Percentiles rank a stretch among this genome's conserved stretches.
Conservation (phyloP, 2,113 vertebrate genomes). For the Nerophis ophidion region DNA sequence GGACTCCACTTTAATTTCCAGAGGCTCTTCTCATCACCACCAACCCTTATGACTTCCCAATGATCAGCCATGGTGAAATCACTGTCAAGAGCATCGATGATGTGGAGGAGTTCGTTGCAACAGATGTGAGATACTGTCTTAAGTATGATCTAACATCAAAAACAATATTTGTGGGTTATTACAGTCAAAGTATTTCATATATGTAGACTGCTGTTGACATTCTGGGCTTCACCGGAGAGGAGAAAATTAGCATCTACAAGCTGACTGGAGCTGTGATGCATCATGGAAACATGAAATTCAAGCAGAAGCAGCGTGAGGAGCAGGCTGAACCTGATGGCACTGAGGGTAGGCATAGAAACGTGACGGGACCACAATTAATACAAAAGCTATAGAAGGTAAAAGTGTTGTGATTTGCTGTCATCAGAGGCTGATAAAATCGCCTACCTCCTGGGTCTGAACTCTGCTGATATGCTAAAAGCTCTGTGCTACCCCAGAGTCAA, state of each 20-base stretch:
- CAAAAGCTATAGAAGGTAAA: not conserved
- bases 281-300: slow-evolving; percentile 68
- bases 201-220: slow-evolving; percentile 69
- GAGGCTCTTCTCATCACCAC: slow-evolving; percentile 63
- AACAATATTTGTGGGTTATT: not conserved
- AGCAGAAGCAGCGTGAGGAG: slow-evolving; percentile 68
- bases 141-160: not conserved
- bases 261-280: slow-evolving; percentile 83
- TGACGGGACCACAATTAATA: not conserved
- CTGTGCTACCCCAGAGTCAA: slow-evolving; percentile 70
- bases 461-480: slow-evolving; percentile 73
- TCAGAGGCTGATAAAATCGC: slow-evolving; percentile 59
- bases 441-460: slow-evolving; percentile 76
- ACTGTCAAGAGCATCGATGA: slow-evolving; percentile 64
- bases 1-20: slow-evolving; percentile 28
- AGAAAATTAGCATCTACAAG: slow-evolving; percentile 81
- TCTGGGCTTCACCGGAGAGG: slow-evolving; percentile 76
- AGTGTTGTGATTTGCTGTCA: not conserved
- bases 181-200: not conserved
- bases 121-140: slow-evolving; percentile 53
- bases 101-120: slow-evolving; percentile 58
- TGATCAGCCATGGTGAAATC: slow-evolving; percentile 66
- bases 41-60: slow-evolving; percentile 64
- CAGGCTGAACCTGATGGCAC: slow-evolving; percentile 67
- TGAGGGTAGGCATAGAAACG: slow-evolving; percentile 44